These are phyloP conservation scores for Brachypteracias leptosomus DNA, from an alignment of 2,113 vertebrate species.

Conservation along the genomic window DNA sequence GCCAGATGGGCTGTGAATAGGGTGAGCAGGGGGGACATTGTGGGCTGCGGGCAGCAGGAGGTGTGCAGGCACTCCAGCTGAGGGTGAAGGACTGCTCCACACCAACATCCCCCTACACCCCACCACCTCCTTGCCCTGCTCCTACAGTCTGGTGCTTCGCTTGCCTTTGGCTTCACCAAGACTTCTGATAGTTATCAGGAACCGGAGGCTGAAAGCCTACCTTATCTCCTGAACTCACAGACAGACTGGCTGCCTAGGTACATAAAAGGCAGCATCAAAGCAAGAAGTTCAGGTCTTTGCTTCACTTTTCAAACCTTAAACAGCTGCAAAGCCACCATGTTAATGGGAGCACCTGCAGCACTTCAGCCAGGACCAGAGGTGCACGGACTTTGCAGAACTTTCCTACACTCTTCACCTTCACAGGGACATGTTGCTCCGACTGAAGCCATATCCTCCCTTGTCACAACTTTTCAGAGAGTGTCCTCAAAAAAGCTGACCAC, in stretches of 20 bases:
- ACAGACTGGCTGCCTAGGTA: background rate
- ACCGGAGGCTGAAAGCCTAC: background rate
- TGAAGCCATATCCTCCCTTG: background rate
- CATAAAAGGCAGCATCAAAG: background rate
- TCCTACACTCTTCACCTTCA: background rate
- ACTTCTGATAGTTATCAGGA: background rate
- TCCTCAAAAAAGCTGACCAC: background rate
- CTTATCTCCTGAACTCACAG: background rate
- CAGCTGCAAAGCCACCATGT: fast-evolving
- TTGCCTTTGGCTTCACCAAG: background rate
- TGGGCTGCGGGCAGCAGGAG: background rate
- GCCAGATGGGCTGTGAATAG: background rate
- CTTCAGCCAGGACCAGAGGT: background rate
- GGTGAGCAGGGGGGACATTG: background rate
- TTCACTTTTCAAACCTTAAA: background rate
- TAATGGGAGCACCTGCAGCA: background rate
- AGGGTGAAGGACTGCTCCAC: background rate
- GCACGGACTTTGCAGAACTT: background rate
- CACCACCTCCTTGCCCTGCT: background rate
- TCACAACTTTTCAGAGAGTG: background rate
- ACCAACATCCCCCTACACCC: background rate
- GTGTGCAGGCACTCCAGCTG: no score
- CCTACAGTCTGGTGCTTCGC: fast-evolving
- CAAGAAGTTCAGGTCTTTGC: background rate
- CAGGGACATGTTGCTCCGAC: background rate